Conservation (phyloP, 2,113 vertebrate genomes). For the Hassar affinis region DNA sequence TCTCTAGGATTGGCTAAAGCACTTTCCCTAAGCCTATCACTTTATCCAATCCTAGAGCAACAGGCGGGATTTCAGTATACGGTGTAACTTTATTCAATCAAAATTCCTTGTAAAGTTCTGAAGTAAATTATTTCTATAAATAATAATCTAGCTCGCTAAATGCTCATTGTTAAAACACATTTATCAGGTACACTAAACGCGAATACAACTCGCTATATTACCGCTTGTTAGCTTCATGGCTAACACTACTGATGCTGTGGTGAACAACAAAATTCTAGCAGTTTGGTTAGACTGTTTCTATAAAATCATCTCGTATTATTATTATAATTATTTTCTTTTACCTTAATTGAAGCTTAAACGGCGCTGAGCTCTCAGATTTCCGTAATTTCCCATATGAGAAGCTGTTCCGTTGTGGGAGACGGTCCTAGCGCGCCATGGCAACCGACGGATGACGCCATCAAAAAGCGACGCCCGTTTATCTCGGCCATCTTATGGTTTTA, state of each 20-base stretch:
- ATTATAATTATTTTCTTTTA: neutral
- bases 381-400: no score
- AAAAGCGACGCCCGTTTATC: neutral
- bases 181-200: no score
- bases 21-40: no score
- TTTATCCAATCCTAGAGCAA: neutral
- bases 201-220: neutral
- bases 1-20: neutral
- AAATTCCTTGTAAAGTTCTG: neutral
- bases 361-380: neutral
- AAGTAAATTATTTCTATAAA: neutral
- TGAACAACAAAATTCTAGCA: neutral
- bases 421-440: neutral
- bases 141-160: neutral
- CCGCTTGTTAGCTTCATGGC: neutral
- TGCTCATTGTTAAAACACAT: neutral
- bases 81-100: neutral
- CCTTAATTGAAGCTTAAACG: neutral
- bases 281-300: no score
- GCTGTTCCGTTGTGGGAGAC: neutral
- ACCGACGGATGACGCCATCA: neutral
- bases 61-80: neutral
- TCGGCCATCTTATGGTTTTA: neutral
- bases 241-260: neutral
- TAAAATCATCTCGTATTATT: neutral